Evolutionary conservation across 2,113 vertebrate species (phyloP), one percentile per base, ranked within the genome.

Genomic region (Epinephelus fuscoguttatus): DNA sequence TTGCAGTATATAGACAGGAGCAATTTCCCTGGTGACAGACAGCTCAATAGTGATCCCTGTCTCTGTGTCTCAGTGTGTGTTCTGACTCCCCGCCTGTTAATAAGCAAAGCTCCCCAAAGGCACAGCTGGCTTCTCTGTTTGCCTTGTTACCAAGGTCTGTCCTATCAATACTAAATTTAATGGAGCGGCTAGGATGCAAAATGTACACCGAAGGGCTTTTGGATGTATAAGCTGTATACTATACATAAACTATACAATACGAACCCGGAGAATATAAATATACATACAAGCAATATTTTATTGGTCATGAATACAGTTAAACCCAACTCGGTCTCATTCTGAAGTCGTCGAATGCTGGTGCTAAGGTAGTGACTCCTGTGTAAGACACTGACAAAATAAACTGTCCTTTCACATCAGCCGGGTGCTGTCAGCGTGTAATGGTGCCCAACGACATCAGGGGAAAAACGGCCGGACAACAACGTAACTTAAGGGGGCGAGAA

Each of bases 41-140:
- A 85, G 86, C 75, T 88, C 88, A 76, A 72, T 78, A 70, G 82
- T 85, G 80, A 91, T 91, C 83, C 83, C 61, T 79, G 77, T 80
- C 76, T 89, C 52, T 23, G 61, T 52, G 88, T 81, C 86, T 87
- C 74, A 60, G 83, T 84, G 79, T 90, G 90, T 84, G 83, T 80
- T 89, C 67, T 77, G 84, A 80, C 91, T 91, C 78, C 81, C 86
- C 50, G 84, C 75, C 88, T 88, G 88, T 84, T 93, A 93, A 94
- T 90, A 90, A 93, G 91, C 81, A 89, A 88, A 88, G 75, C 70
- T 83, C 60, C 82, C 82, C 68, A 85, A 80, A 88, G 90, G 78
- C 88, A 85, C 87, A 88, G 89, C 84, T 83, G 88, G 84, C 85
- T 78, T 66, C 81, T 82, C 84, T 85, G 71, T 81, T 87, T 86